phyloP scores from a whole-genome alignment of 37 sponge, comb jelly and placozoan species.

The Chondrilla cf. caribensis region DNA sequence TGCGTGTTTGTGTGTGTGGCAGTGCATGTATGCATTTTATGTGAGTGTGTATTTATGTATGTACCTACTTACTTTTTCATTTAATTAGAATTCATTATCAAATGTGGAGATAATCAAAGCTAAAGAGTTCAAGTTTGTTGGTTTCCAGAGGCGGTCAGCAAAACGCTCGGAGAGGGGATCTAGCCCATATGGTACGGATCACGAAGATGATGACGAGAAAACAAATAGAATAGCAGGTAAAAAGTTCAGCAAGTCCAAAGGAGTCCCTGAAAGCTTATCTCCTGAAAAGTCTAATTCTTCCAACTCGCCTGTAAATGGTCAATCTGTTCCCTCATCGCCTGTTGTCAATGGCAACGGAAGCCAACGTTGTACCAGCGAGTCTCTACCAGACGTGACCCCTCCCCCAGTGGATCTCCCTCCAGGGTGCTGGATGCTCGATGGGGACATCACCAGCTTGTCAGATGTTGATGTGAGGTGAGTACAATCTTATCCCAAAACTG shows the following conservation, averaged over 20 bases:
- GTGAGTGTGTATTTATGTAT: neutral
- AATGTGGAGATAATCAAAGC: slow-evolving; percentile 57
- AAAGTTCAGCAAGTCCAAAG: neutral
- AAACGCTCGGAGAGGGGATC: neutral
- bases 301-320: no score
- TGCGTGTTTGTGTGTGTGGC: neutral
- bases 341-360: neutral
- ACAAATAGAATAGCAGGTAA: slow-evolving; percentile 17
- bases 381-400: neutral
- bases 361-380: neutral
- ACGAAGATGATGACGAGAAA: slow-evolving; percentile 33
- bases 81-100: slow-evolving; percentile 38
- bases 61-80: neutral
- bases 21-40: neutral
- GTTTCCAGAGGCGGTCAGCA: slow-evolving; percentile 15
- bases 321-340: neutral
- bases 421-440: slow-evolving; percentile 66
- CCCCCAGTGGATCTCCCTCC: slow-evolving; percentile 25
- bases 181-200: neutral
- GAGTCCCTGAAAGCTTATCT: no score
- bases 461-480: slow-evolving; percentile 70
- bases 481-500: no score
- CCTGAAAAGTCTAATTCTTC: neutral
- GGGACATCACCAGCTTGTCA: slow-evolving; percentile 49
- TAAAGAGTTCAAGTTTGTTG: slow-evolving; percentile 70